Evolutionary conservation across 2,113 vertebrate species (phyloP), one percentile per base, ranked within the genome.

Genomic region (Rattus rattus): DNA sequence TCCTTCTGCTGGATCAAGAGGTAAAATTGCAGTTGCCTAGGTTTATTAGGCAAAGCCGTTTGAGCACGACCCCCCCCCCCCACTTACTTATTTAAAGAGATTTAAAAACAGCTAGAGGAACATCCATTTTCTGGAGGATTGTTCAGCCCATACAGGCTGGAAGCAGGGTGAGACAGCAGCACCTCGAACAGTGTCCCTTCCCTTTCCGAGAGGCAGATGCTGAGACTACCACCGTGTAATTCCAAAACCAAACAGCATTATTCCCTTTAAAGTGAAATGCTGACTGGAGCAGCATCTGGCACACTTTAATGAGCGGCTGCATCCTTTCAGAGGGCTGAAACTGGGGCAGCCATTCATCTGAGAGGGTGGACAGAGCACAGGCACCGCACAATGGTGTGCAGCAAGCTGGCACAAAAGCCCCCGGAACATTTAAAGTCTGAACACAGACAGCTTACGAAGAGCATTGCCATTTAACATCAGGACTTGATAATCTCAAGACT

Each of bases 321-420:
- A 56, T 90, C 89, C 95, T 97, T 98, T 97, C 94, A 92, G 79
- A 83, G 91, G 4, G 91, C 88, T 90, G 89, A 97, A 98, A 98
- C 77, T 97, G 93, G 97, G 96, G 36, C 96, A 98, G 89, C 79
- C 47, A n/a, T 96, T 98, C 93, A 92, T 92, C 69, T 12, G 14
- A 94, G 94, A 97, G 97, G 97, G 93, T 1, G 14, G 95, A 63
- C 4, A 75, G 75, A 30, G 49, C 26, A 56, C 76, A 88, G 63
- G 30, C 56, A 88, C 88, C 67, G 84, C 61, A 79, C 70, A 90
- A 88, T 91, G 77, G 59, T 16, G 54, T 56, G 5, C 59, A 65
- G 4, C 56, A n/a, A 56, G 33, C 59, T 67, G 94, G 88, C 76
- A 96, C 19, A 8, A 39, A 8, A 75, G 49, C 28, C 76, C 63